These are phyloP conservation scores for Pipa parva DNA, from an alignment of 2,113 vertebrate species.

Conservation along the genomic window DNA sequence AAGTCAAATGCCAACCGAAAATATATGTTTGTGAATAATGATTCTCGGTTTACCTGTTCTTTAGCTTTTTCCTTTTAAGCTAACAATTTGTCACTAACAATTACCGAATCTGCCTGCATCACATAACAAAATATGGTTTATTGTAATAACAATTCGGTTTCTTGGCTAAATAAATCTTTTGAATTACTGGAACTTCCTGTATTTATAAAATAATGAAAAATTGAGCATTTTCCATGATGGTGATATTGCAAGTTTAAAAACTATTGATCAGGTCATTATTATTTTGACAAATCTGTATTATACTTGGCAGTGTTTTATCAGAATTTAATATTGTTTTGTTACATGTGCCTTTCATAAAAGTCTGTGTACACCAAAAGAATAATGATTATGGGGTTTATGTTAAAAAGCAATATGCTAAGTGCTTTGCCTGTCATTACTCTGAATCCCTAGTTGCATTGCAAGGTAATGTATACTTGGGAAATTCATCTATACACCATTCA, in stretches of 20 bases:
- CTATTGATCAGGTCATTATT: constrained; percentile 23
- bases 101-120: background rate
- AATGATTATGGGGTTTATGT: background rate
- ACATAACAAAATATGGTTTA: background rate
- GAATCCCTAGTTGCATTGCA: too few relatives aligned
- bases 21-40: too few relatives aligned
- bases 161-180: constrained; percentile 14
- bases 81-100: background rate
- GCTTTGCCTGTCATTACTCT: background rate
- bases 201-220: constrained; percentile 10
- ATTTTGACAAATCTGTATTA: constrained; percentile 16
- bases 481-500: too few relatives aligned
- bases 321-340: constrained; percentile 4
- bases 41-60: too few relatives aligned
- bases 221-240: constrained; percentile 8
- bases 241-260: constrained; percentile 7
- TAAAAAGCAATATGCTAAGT: background rate
- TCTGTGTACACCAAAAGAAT: background rate
- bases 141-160: background rate
- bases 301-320: constrained; percentile 8
- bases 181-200: constrained; percentile 10
- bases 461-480: too few relatives aligned
- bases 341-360: constrained; percentile 1
- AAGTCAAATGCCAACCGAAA: too few relatives aligned
- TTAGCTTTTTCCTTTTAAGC: background rate